Base-by-base conservation (phyloP, 2,113 vertebrate genomes). In the Pomatorhinus ruficollis region DNA sequence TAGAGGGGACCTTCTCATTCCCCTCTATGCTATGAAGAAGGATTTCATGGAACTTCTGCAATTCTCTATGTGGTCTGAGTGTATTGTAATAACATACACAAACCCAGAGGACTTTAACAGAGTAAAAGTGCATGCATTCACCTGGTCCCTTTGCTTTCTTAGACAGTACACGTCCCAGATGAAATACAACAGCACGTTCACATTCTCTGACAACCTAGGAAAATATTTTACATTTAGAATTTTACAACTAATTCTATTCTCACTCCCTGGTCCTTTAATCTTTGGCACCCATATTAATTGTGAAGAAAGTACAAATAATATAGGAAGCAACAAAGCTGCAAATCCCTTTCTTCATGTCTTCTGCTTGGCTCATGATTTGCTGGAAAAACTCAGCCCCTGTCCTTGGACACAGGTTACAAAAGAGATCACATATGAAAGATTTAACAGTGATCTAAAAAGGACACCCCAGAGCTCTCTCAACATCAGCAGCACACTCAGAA, bases 141-240 rank as follows among this genome's bases (percentile, higher is more conserved):
- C 99, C 99, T 98, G 99, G 99, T 60, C 99, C 98, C 89, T 98
- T 99, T n/a, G 99, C 97, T 95, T 98, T 99, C 82, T 97, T 97
- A 75, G 98, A 98, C 80, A 98, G 98, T 64, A 99, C 98, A 27
- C 97, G 97, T 25, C 99, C 99, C 94, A 99, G 98, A 12, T 98
- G 95, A 97, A 99, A 99, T 53, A 99, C 98, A 69, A 99, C 99
- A 42, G 98, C 98, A 3, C 98, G 98, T 79, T 99, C 99, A 45
- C 99, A 99, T 96, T 99, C 99, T 87, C 99, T 98, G 94, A 99
- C 94, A 76, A 99, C 98, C 99, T 99, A 89, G 44, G 92, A 93
- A 21, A 93, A 91, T 24, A 96, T 92, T 89, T 79, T 13, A 64
- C n/a, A 87, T 81, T 89, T 66, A 95, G 35, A 83, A 66, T 64